A percentile compares a stretch with the other conserved stretches of the same genome.
Conservation (phyloP, 2,888 invertebrate genomes). For the Apamea crenata region DNA sequence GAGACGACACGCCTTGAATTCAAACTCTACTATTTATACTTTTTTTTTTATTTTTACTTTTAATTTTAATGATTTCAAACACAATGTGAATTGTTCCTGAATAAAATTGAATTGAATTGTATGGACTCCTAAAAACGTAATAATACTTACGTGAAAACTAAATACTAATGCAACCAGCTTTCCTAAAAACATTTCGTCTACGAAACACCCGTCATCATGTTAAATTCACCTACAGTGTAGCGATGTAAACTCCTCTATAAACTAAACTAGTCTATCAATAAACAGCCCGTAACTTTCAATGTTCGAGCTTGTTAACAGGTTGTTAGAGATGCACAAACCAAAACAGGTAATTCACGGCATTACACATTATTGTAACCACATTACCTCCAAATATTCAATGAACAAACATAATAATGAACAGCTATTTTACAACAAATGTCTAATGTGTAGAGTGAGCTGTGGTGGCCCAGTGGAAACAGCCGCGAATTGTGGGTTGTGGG, state of each 20-base stretch:
- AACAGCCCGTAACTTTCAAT: constrained; percentile 45
- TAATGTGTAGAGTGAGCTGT: not conserved
- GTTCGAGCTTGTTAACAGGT: constrained; percentile 27
- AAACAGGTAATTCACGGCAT: constrained; percentile 10
- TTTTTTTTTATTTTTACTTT: no score
- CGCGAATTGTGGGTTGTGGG: no score
- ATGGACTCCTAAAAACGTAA: not conserved
- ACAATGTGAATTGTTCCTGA: no score
- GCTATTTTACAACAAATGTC: not conserved
- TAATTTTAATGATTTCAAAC: no score
- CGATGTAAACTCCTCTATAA: not conserved
- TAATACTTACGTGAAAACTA: no score
- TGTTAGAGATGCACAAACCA: constrained; percentile 28
- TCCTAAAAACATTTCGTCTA: not conserved
- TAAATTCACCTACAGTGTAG: not conserved
- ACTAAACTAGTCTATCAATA: constrained; percentile 27
- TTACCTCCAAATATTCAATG: constrained; percentile 26
- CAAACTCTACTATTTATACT: not conserved
- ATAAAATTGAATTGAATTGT: not conserved
- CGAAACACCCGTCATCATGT: not conserved
- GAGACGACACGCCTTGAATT: not conserved
- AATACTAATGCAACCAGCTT: no score
- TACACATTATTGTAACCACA: constrained; percentile 4
- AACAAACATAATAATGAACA: not conserved
- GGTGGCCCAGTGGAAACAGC: no score